These are phyloP conservation scores for Battus philenor DNA, from an alignment of 1,140 invertebrate genomes.

Conservation along the genomic window DNA sequence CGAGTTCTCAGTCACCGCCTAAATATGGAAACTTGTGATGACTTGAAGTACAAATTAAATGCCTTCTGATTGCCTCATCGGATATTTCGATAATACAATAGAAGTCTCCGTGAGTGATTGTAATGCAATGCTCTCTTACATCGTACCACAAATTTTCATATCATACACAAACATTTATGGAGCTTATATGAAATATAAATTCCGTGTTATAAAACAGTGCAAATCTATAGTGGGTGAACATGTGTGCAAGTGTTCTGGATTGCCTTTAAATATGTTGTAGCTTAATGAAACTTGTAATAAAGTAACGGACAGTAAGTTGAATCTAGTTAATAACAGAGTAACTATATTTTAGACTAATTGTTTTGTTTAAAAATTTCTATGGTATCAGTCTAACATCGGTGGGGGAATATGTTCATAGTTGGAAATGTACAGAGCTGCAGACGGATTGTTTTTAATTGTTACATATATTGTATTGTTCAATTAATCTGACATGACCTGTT, in stretches of 20 bases:
- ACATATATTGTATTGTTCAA: slow-evolving; percentile 17
- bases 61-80: too few species aligned
- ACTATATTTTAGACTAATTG: slow-evolving; percentile 13
- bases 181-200: too few species aligned
- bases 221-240: too few species aligned
- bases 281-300: slow-evolving; percentile 1
- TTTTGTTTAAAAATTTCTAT: slow-evolving; percentile 17
- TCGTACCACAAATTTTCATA: too few species aligned
- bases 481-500: slow-evolving; percentile 20
- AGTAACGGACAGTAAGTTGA: background rate
- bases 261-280: background rate
- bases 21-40: too few species aligned
- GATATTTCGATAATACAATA: too few species aligned
- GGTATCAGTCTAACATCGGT: slow-evolving; percentile 8
- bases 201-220: too few species aligned
- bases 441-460: slow-evolving; percentile 27
- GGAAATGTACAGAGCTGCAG: slow-evolving; percentile 28
- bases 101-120: too few species aligned
- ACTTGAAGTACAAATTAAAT: too few species aligned
- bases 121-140: too few species aligned
- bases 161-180: too few species aligned
- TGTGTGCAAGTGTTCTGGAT: background rate
- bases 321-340: slow-evolving; percentile 7
- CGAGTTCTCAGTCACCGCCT: too few species aligned
- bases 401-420: slow-evolving; percentile 19